These are phyloP conservation scores for Penaeus indicus DNA, from an alignment of 1,140 invertebrate genomes.

Conservation along the genomic window DNA sequence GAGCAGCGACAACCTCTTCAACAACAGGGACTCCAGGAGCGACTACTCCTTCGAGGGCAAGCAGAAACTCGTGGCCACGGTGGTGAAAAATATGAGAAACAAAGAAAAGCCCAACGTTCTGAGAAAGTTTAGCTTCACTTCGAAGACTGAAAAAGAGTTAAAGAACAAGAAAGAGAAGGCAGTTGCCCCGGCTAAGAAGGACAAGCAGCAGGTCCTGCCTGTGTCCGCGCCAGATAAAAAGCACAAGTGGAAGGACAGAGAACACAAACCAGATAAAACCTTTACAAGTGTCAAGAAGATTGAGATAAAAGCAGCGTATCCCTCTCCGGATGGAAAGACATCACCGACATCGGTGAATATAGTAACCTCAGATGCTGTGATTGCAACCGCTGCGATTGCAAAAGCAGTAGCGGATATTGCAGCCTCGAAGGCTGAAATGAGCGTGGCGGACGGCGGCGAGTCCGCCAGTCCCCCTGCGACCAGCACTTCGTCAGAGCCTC, in stretches of 20 bases:
- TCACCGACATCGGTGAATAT: conserved; percentile 5
- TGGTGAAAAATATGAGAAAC: conserved; percentile 59
- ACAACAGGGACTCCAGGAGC: conserved; percentile 43
- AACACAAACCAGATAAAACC: neutral
- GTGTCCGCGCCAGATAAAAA: conserved; percentile 27
- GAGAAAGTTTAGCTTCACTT: conserved; percentile 51
- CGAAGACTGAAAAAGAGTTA: conserved; percentile 53
- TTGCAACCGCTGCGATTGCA: conserved; percentile 25
- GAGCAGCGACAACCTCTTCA: conserved; percentile 39
- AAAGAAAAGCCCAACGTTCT: conserved; percentile 55
- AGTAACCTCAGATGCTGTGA: conserved; percentile 1
- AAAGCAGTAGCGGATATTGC: conserved; percentile 51
- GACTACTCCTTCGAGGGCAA: conserved; percentile 53
- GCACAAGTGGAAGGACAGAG: neutral
- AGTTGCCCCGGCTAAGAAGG: neutral
- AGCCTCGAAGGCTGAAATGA: neutral
- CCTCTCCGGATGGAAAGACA: neutral
- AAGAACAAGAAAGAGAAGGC: conserved; percentile 51
- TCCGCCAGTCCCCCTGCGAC: neutral
- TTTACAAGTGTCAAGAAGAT: neutral
- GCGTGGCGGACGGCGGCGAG: neutral
- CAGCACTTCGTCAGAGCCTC: conserved; percentile 8
- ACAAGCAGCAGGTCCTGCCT: neutral
- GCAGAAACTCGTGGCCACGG: conserved; percentile 50
- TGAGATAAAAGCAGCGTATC: neutral